Evolutionary conservation across 2,888 invertebrate genomes (phyloP), one percentile per base, ranked within the genome.

Genomic region (Chalcis sispes): DNA sequence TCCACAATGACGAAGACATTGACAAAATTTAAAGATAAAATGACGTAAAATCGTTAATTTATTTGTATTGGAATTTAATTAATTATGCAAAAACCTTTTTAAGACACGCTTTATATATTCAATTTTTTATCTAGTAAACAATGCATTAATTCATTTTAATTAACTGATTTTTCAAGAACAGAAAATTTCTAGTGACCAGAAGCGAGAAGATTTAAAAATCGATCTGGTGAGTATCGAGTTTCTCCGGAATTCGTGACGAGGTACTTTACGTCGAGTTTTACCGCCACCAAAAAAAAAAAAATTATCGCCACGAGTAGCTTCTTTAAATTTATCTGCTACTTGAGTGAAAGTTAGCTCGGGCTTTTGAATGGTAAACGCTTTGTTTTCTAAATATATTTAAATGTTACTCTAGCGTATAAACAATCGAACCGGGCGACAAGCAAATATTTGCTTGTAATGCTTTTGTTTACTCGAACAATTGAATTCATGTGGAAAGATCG

Each of bases 161-260:
- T 72, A 72, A 72, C 13, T 13, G 40, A n/a, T 2, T 67, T 74
- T 54, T n/a, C 3, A 20, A 62, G 62, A 74, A 42, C 4, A 36
- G 36, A 23, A 32, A 25, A 36, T 48, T 36, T 18, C 29, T 3
- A 64, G n/a, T 46, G 1, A 20, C 32, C 56, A 25, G 36, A 48
- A 36, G 36, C 4, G 15, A 48, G 20, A 67, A 20, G 32, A 29
- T 32, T 15, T 40, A 32, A 42, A 10, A n/a, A 20, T 18, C 18
- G 2, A 36, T 36, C 46, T 15, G 7, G 13, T 25, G 20, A 15
- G n/a, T 52, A 52, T 71, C 62, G 20, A 62, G 40, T 64, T 70
- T 74, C 56, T 18, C 18, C 7, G 48, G 36, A 54, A 69, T 62
- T 20, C 36, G 18, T 58, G 46, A 58, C 20, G 52, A 54, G 52